Conservation (phyloP, 2,113 vertebrate species). For the Epinephelus moara region DNA sequence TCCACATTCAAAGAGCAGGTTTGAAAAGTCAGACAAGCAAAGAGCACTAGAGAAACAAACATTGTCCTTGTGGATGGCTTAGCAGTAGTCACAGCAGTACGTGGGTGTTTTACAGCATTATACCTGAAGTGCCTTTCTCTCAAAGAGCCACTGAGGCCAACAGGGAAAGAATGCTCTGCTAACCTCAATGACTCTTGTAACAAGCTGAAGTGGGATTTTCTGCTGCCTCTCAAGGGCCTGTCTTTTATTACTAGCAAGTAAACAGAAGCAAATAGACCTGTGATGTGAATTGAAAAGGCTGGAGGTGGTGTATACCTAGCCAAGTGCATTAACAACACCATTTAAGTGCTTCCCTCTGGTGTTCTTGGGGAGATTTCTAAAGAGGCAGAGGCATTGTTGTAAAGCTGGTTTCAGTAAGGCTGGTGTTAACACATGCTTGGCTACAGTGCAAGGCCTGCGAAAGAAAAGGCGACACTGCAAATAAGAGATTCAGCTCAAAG, state of each 20-base stretch:
- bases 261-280: conserved; percentile 55
- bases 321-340: conserved; percentile 38
- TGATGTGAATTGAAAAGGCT: conserved; percentile 42
- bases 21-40: conserved; percentile 34
- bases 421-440: conserved; percentile 37
- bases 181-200: conserved; percentile 57
- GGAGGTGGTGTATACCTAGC: conserved; percentile 13
- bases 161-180: conserved; percentile 35
- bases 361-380: conserved; percentile 24
- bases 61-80: conserved; percentile 11
- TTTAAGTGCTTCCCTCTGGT: conserved; percentile 46
- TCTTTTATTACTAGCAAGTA: conserved; percentile 56
- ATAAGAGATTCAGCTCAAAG: conserved; percentile 8
- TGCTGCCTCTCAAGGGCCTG: conserved; percentile 53
- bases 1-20: conserved; percentile 15
- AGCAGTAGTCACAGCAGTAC: conserved; percentile 17
- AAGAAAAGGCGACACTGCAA: not conserved
- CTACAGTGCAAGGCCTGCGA: not conserved
- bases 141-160: conserved; percentile 41
- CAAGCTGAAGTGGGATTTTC: conserved; percentile 63
- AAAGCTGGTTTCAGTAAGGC: conserved; percentile 23
- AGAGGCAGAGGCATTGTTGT: conserved; percentile 15
- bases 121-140: conserved; percentile 57
- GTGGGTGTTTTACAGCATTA: conserved; percentile 46
- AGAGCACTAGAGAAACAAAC: conserved; percentile 19